Evolutionary conservation across 2,113 vertebrate species (phyloP).

Genomic region (Brachyistius frenatus): DNA sequence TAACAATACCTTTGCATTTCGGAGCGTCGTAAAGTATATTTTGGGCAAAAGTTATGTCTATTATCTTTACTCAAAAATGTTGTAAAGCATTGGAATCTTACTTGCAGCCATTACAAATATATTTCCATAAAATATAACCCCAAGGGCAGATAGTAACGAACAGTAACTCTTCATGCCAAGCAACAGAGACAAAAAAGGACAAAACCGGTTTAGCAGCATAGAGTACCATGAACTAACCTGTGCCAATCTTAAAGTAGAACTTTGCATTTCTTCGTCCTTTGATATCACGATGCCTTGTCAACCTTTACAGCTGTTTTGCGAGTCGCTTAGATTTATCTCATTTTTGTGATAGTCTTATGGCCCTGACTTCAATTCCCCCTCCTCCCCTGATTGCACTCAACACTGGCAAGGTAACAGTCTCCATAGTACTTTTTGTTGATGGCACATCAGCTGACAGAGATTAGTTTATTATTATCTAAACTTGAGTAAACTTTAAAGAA

Average conservation of each 20-base stretch:
- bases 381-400: conserved; percentile 2
- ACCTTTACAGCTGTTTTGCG: not conserved
- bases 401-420: conserved; percentile 48
- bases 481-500: no score
- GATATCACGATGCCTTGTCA: not conserved
- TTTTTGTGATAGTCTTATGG: conserved; percentile 17
- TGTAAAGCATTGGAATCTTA: not conserved
- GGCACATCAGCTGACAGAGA: conserved; percentile 5
- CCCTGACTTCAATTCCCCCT: conserved; percentile 32
- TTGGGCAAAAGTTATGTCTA: not conserved
- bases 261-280: conserved; percentile 13
- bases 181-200: not conserved
- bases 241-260: conserved; percentile 3
- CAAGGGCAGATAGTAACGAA: not conserved
- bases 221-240: conserved; percentile 49
- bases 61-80: not conserved
- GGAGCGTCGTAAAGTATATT: not conserved
- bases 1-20: not conserved
- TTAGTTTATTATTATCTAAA: no score
- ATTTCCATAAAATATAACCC: no score
- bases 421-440: conserved; percentile 57
- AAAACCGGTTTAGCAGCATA: not conserved
- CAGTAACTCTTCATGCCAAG: not conserved
- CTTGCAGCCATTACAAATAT: no score
- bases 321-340: conserved; percentile 24